phyloP scores from a whole-genome alignment of 2,113 vertebrate genomes.

The Salvelinus sp. region DNA sequence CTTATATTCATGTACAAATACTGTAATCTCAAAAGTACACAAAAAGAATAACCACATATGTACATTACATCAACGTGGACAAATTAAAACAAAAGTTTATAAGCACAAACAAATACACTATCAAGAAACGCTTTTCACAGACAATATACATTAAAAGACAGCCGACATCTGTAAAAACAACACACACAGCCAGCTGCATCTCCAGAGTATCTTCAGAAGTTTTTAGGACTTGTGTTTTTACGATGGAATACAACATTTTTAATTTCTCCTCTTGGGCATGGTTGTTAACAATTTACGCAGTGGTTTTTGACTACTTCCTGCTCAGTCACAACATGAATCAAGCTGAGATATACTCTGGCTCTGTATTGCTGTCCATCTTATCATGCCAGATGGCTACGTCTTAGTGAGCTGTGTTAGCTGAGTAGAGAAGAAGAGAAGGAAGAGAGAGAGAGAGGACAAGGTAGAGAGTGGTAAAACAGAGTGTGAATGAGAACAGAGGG shows the following conservation, averaged over 20 bases:
- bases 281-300: slow-evolving; percentile 20
- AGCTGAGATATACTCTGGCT: slow-evolving; percentile 23
- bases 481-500: too few species aligned
- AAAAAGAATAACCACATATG: neutral
- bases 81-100: slow-evolving; percentile 11
- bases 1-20: neutral
- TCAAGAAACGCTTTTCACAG: slow-evolving; percentile 14
- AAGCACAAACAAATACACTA: slow-evolving; percentile 1
- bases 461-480: neutral
- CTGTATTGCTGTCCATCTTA: slow-evolving; percentile 30
- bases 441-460: neutral
- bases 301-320: slow-evolving; percentile 38
- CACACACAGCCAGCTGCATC: slow-evolving; percentile 26
- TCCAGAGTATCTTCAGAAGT: slow-evolving; percentile 19
- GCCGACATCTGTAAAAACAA: slow-evolving; percentile 34
- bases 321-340: slow-evolving; percentile 24
- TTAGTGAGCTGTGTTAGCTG: slow-evolving; percentile 15
- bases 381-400: slow-evolving; percentile 1
- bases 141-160: slow-evolving; percentile 25
- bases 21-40: neutral
- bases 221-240: slow-evolving; percentile 34
- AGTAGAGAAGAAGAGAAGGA: slow-evolving; percentile 17
- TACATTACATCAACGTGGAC: slow-evolving; percentile 5
- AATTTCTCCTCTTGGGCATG: slow-evolving; percentile 21
- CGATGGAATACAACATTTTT: slow-evolving; percentile 21